Base-by-base conservation (phyloP, 2,888 invertebrate genomes). In the Anthophora plumipes region DNA sequence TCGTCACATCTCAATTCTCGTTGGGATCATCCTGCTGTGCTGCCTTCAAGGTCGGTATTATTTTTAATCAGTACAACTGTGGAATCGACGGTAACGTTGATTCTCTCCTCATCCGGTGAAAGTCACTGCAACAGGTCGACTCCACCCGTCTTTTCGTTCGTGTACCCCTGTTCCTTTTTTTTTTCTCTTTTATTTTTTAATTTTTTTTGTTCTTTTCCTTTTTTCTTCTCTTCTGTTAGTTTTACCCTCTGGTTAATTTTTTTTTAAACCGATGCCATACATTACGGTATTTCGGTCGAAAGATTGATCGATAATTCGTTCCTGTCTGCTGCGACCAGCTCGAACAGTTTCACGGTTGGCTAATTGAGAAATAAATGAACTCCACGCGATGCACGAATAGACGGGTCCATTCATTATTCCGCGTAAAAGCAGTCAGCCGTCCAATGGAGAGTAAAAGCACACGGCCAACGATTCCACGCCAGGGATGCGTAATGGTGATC, bases 31-130 rank as follows among this genome's bases (percentile, higher is more conserved):
- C 80, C 89, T 92, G 77, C 86, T 91, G 82, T 91, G 89, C 89
- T 92, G 91, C 81, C 83, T 92, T 78, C 92, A 92, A 91, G 92
- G 92, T 92, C 86, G 87, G 91, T 90, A 87, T 85, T 72, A 63
- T 31, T 75, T 80, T 79, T 70, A 9, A 41, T 3, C 69, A 41
- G 31, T 17, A n/a, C n/a, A 31, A 41, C 50, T 20, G 46, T 37
- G 14, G 11, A 60, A 43, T 73, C 67, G 37, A 39, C 31, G 54
- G 39, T 46, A 60, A n/a, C 25, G 43, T 57, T 43, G 31, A n/a
- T n/a, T n/a, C 66, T 46, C 48, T 4, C 1, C 31, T 3, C 31
- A 4, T 61, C 52, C 46, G 79, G 79, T 50, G 84, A 84, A 76
- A 83, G 70, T 61, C 46, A 3, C 31, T 31, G 84, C 78, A 79